Evolutionary conservation across 2,797 vertebrate species (phyloP), one percentile per base, ranked within the genome.

Genomic region (Cossypha polioptera): DNA sequence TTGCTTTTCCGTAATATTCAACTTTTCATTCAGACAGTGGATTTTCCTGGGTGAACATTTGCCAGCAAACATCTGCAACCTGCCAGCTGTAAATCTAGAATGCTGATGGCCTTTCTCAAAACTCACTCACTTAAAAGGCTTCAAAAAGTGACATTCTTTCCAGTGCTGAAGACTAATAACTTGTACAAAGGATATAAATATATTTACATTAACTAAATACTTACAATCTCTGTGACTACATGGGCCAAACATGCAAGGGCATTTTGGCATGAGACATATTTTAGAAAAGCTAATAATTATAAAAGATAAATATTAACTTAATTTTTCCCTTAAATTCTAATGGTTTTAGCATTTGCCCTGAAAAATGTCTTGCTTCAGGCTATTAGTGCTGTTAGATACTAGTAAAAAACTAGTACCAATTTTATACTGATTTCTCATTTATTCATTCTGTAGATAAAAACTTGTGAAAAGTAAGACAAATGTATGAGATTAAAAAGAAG

Each of bases 81-180:
- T 83, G 71, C 80, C 86, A 85, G 73, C 67, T 96, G 29, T 95
- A 95, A 96, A 95, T 72, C 53, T 50, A 75, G 74, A 76, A 88
- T 4, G 13, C 71, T 91, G 77, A 93, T 36, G 71, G 58, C 31
- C 59, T 85, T 93, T 89, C 57, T 11, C 35, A 90, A 92, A 95
- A 74, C 61, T 86, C 61, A 31, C 47, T 88, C 63, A 95, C 66
- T 94, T 91, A 62, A 88, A 95, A 86, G 79, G 67, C 67, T 82
- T 59, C 20, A 25, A 86, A 93, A 83, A 67, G 16, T 48, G 36
- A 85, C 92, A 92, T 53, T 29, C 4, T 95, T 91, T 93, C 93
- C 86, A 92, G 75, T 88, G 87, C 53, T 90, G 77, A 95, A 96
- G 53, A 76, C 19, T 26, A 86, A 83, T 62, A 38, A 61, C 80